Evolutionary conservation across 2,113 vertebrate genomes (phyloP).

Genomic region (Mus spicilegus): DNA sequence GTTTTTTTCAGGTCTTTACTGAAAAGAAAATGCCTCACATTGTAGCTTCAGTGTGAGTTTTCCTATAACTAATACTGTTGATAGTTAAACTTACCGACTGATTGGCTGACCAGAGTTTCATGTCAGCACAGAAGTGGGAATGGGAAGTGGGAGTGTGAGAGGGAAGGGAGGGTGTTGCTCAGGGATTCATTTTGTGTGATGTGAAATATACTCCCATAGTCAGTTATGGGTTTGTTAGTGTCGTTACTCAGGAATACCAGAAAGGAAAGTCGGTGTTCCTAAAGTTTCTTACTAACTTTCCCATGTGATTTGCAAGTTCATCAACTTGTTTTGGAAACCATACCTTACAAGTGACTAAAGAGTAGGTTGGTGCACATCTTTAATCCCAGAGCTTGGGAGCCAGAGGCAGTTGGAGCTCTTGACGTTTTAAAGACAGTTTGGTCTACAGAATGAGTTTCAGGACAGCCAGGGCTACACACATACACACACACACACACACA

Average conservation of each 20-base stretch:
- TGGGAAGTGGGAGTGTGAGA: not conserved
- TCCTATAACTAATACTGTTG: not conserved
- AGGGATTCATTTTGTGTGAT: conserved; percentile 27
- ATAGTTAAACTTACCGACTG: not conserved
- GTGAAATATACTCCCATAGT: not conserved
- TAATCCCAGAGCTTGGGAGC: not conserved
- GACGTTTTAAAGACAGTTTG: not conserved
- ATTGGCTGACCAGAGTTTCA: not conserved
- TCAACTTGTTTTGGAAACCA: not conserved
- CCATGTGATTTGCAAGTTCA: not conserved
- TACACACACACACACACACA: too few species aligned
- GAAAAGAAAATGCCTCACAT: too few species aligned
- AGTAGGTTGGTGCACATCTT: not conserved
- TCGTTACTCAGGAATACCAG: not conserved
- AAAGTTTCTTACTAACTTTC: not conserved
- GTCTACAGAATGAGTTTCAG: not conserved
- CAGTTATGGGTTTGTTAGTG: not conserved
- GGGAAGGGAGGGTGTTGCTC: not conserved
- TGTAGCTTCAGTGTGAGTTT: not conserved
- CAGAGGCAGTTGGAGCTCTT: not conserved
- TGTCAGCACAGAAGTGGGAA: not conserved
- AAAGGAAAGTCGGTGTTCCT: conserved; percentile 18
- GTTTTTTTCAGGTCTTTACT: not conserved
- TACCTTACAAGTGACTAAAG: not conserved
- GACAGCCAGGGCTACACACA: not conserved